Percentiles rank a stretch among this genome's conserved stretches.
These are phyloP conservation scores for Drosophila merina DNA, from an alignment of 2,888 invertebrate genomes.

Conservation along the genomic window DNA sequence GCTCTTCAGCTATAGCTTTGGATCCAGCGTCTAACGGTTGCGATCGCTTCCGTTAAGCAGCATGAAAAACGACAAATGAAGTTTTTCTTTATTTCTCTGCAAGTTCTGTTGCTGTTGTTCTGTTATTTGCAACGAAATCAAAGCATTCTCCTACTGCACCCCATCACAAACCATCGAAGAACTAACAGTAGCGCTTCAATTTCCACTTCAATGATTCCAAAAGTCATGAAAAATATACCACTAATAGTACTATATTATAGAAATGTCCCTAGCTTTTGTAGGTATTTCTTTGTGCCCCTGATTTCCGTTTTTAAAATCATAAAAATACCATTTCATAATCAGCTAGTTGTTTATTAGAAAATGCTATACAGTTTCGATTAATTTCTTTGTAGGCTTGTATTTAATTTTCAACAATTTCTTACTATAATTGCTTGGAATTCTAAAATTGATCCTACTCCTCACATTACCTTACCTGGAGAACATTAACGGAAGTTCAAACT, in stretches of 20 bases:
- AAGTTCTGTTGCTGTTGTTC: conserved; percentile 21
- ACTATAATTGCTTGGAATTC: conserved; percentile 9
- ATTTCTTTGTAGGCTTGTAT: neutral
- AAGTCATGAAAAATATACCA: neutral
- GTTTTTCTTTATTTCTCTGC: conserved; percentile 31
- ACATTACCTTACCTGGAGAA: too few relatives aligned
- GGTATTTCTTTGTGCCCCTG: neutral
- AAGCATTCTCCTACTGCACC: conserved; percentile 60
- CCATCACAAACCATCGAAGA: conserved; percentile 11
- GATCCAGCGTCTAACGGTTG: conserved; percentile 67
- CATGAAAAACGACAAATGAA: conserved; percentile 46
- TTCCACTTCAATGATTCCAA: conserved; percentile 59
- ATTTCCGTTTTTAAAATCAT: too few relatives aligned
- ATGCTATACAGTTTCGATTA: neutral
- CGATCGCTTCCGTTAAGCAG: conserved; percentile 70
- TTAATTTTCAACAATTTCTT: neutral
- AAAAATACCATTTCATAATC: too few relatives aligned
- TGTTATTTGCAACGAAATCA: conserved; percentile 65
- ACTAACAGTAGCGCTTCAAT: conserved; percentile 60
- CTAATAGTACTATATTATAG: neutral
- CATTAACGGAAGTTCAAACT: conserved; percentile 17
- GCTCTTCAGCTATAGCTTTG: conserved; percentile 25
- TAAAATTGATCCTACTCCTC: neutral
- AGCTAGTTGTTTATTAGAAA: too few relatives aligned
- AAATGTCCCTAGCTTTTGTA: neutral